phyloP scores from a whole-genome alignment of 2,113 vertebrate genomes.

The Echinops telfairi region DNA sequence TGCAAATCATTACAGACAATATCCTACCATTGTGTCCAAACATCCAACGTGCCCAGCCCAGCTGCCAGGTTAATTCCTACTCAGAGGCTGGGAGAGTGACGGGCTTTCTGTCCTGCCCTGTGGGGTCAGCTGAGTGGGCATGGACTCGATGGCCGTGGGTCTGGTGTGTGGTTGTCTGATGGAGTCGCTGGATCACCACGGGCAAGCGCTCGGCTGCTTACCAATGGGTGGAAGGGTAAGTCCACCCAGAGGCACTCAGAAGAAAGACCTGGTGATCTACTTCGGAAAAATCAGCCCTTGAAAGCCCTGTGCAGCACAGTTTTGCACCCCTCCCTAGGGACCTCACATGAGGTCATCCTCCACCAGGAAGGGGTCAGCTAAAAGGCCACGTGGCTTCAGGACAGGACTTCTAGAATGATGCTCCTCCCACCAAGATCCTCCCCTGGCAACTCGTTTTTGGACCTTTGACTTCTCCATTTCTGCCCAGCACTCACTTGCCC shows the following conservation, averaged over 20 bases:
- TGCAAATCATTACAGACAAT: neutral
- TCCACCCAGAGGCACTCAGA: neutral
- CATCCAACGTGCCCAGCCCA: neutral
- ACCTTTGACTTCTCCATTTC: neutral
- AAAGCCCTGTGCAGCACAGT: neutral
- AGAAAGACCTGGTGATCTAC: neutral
- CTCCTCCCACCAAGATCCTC: neutral
- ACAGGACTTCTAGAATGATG: no score
- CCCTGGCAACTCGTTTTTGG: neutral
- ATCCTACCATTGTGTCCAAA: neutral
- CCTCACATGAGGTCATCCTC: neutral
- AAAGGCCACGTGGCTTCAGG: neutral
- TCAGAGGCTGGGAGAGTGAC: neutral
- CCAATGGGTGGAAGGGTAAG: neutral
- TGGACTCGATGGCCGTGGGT: no score
- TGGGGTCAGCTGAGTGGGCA: no score
- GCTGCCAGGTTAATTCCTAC: neutral
- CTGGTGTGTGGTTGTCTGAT: no score
- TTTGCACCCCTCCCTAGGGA: neutral
- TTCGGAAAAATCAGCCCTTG: neutral
- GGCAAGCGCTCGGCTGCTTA: neutral
- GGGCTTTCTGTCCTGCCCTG: no score
- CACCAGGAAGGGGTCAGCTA: neutral
- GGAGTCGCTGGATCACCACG: neutral
- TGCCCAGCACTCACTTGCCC: fast-evolving